Percentiles rank a stretch among this genome's conserved stretches.
phyloP scores from a whole-genome alignment of 2,113 vertebrate genomes.

The Dasyornis broadbenti region DNA sequence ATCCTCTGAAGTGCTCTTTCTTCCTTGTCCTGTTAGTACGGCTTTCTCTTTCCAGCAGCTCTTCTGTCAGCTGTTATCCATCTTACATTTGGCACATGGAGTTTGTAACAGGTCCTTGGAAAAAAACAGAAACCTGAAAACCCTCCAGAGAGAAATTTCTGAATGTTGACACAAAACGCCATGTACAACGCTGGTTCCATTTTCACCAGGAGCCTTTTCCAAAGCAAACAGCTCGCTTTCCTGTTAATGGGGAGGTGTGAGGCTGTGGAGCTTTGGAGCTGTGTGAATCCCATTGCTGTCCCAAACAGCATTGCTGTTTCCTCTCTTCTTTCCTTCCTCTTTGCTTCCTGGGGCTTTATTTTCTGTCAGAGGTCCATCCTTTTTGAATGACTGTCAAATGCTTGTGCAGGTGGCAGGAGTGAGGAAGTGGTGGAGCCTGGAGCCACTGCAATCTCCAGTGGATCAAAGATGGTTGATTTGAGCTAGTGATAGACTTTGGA shows the following conservation, averaged over 20 bases:
- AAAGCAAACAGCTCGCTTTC: conserved; percentile 75
- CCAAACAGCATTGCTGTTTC: conserved; percentile 69
- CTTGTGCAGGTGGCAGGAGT: conserved; percentile 33
- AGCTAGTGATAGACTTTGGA: background rate
- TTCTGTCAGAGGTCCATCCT: conserved; percentile 62
- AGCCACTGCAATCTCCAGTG: background rate
- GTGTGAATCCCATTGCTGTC: conserved; percentile 75
- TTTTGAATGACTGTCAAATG: conserved; percentile 22
- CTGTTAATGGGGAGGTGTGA: conserved; percentile 44
- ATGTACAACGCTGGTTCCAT: background rate
- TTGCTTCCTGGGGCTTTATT: conserved; percentile 50
- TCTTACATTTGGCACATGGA: background rate
- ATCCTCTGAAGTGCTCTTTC: background rate
- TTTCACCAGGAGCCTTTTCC: conserved; percentile 53
- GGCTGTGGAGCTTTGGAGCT: conserved; percentile 50
- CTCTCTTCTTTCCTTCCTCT: conserved; percentile 81
- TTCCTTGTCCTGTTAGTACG: background rate
- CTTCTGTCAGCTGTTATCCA: background rate
- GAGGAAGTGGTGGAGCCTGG: background rate
- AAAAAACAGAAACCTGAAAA: background rate
- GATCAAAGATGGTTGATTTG: background rate
- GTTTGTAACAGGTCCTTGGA: background rate
- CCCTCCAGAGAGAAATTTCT: background rate
- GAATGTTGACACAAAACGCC: background rate
- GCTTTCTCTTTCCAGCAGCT: background rate